phyloP scores from a whole-genome alignment of 2,797 vertebrate genomes.

The Staurois parvus region DNA sequence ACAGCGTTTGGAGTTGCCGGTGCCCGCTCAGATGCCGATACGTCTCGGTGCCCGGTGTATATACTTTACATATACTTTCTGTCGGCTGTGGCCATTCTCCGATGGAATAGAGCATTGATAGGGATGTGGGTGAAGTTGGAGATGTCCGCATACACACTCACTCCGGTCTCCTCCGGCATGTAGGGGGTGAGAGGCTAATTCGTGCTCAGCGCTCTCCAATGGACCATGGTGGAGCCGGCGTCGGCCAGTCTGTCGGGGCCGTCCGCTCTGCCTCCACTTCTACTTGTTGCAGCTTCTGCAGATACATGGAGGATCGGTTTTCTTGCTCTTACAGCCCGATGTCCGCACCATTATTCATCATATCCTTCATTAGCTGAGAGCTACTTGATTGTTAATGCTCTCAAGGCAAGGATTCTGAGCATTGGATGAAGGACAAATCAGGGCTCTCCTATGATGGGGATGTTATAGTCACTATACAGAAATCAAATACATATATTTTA shows the following conservation, averaged over 20 bases:
- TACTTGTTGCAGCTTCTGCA: conserved; percentile 50
- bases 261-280: conserved; percentile 14
- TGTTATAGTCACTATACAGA: no score
- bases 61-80: no score
- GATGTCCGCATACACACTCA: neutral
- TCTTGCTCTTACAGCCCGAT: neutral
- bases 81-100: no score
- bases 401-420: no score
- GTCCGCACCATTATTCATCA: conserved; percentile 14
- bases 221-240: conserved; percentile 11
- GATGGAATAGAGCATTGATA: neutral
- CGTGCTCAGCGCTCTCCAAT: conserved; percentile 14
- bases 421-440: neutral
- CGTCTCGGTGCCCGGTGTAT: no score
- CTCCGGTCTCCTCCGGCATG: neutral
- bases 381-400: neutral
- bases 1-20: no score
- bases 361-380: conserved; percentile 17
- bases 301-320: neutral
- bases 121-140: neutral
- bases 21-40: no score
- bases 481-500: no score
- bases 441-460: no score
- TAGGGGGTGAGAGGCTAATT: conserved; percentile 18
- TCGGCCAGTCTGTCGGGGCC: conserved; percentile 44